phyloP scores from a whole-genome alignment of 2,797 vertebrate genomes.

The Acrocephalus scirpaceus region DNA sequence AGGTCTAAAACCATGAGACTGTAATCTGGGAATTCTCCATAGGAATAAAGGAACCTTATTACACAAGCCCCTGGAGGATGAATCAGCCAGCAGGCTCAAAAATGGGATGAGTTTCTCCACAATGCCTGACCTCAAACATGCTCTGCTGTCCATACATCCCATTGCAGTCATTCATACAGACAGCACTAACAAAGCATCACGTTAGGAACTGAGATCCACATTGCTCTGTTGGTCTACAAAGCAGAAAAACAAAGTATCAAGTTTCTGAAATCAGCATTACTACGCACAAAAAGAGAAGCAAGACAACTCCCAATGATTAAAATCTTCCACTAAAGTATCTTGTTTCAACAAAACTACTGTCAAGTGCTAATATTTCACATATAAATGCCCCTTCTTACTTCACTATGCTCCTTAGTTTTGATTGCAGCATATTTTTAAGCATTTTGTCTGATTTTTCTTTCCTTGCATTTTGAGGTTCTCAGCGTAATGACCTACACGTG shows the following conservation, averaged over 20 bases:
- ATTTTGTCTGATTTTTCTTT: background rate
- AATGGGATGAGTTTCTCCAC: background rate
- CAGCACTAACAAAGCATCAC: background rate
- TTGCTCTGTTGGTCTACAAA: background rate
- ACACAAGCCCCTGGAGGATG: background rate
- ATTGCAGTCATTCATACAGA: background rate
- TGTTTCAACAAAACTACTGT: rapidly evolving
- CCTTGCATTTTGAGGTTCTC: background rate
- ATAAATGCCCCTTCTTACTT: background rate
- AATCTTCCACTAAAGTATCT: background rate
- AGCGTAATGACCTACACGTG: rapidly evolving
- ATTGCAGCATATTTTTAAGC: background rate
- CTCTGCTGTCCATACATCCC: background rate
- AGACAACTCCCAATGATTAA: rapidly evolving
- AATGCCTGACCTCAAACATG: background rate
- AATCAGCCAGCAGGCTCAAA: background rate
- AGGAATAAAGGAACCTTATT: background rate
- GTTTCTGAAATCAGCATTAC: background rate
- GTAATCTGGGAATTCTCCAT: background rate
- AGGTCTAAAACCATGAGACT: background rate
- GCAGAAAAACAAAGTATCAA: background rate
- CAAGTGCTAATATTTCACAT: background rate
- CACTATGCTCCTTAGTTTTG: background rate
- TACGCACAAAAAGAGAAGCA: background rate
- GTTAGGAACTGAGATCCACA: background rate